Conservation (phyloP, 1,140 invertebrate genomes). For the Diploscapter pachys region DNA sequence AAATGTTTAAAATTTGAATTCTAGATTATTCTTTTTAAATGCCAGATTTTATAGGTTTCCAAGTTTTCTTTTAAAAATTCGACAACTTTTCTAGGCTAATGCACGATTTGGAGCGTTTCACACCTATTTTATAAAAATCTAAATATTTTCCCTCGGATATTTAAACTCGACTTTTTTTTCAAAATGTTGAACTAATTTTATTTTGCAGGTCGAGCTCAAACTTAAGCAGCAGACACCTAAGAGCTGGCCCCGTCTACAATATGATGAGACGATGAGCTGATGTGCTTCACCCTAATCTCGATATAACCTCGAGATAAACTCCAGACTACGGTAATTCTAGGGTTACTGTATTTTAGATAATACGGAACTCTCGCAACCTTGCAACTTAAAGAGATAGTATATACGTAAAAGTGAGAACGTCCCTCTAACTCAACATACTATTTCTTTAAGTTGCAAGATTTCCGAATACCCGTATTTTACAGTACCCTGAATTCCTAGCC, state of each 20-base stretch:
- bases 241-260: conserved; percentile 68
- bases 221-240: conserved; percentile 79
- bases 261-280: conserved; percentile 8
- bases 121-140: background rate
- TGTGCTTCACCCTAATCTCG: too few relatives aligned
- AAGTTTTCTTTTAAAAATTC: background rate
- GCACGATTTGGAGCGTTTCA: background rate
- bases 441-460: too few relatives aligned
- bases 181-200: background rate
- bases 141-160: background rate
- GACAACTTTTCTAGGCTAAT: background rate
- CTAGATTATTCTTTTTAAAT: background rate
- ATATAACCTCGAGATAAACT: too few relatives aligned
- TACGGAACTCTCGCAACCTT: too few relatives aligned
- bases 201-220: conserved; percentile 74
- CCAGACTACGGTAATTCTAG: too few relatives aligned
- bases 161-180: background rate
- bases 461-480: too few relatives aligned
- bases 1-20: background rate
- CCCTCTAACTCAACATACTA: too few relatives aligned
- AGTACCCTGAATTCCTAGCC: too few relatives aligned
- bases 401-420: too few relatives aligned
- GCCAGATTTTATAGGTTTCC: background rate
- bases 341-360: too few relatives aligned
- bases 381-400: too few relatives aligned